phyloP scores from a whole-genome alignment of 2,888 invertebrate genomes.

The Agrochola circellaris region DNA sequence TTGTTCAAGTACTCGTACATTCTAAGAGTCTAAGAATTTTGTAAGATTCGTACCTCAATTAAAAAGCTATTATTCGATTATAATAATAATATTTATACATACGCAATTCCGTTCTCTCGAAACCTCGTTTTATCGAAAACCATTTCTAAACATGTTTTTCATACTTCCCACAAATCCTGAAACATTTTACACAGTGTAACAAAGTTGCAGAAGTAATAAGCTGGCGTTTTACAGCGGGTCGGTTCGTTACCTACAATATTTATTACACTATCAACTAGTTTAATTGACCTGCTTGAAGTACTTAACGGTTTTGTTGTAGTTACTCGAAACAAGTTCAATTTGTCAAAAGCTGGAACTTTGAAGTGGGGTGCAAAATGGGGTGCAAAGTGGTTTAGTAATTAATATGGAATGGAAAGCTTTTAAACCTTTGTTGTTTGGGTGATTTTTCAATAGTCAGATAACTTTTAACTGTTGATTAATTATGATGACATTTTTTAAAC shows the following conservation, averaged over 20 bases:
- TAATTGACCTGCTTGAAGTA: constrained; percentile 43
- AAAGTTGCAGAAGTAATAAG: constrained; percentile 40
- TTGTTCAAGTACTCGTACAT: background rate
- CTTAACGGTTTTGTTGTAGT: constrained; percentile 14
- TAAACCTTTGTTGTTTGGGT: too few relatives aligned
- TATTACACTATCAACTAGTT: constrained; percentile 46
- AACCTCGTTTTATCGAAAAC: too few relatives aligned
- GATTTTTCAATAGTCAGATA: too few relatives aligned
- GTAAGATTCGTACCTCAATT: background rate
- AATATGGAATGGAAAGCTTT: background rate
- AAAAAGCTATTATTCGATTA: too few relatives aligned
- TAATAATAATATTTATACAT: too few relatives aligned
- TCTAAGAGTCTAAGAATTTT: background rate
- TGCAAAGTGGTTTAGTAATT: constrained; percentile 2
- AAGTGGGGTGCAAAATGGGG: background rate
- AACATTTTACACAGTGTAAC: constrained; percentile 22
- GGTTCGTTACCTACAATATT: constrained; percentile 42
- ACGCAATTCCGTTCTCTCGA: too few relatives aligned
- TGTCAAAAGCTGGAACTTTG: constrained; percentile 4
- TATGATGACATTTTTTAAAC: too few relatives aligned
- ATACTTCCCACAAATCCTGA: background rate
- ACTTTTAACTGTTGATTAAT: too few relatives aligned
- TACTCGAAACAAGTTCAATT: constrained; percentile 18
- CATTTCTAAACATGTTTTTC: background rate
- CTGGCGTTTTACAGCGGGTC: constrained; percentile 27